Evolutionary conservation across 1,140 invertebrate genomes (phyloP), one percentile per base, ranked within the genome.

Genomic region (Amyelois transitella): DNA sequence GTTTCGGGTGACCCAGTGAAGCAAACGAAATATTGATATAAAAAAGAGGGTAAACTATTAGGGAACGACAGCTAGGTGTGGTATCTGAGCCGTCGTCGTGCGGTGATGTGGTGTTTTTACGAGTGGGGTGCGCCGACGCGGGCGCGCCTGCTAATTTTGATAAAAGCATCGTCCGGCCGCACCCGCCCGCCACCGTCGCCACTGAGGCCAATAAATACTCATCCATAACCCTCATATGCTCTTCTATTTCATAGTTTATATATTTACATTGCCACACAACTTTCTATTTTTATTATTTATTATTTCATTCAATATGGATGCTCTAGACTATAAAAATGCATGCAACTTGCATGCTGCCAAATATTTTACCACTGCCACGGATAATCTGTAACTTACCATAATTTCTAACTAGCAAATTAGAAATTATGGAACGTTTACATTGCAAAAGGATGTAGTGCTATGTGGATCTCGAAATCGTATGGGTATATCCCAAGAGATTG

Each of bases 61-160:
- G 71, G 77, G 75, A 68, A 69, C 70, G 74, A 77, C 72, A 74
- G 65, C 70, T 70, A 81, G 84, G 84, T 84, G 82, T 66, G 84
- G 77, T 74, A 64, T 51, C 58, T 67, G 54, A 72, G 72, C 55
- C 60, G 60, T 74, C 74, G 75, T 71, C 72, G 64, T 69, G 75
- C 70, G 71, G 75, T 71, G 75, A 76, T 80, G 77, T 75, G 72
- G 73, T 78, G 75, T 77, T 87, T 75, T 87, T 87, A 87, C 77
- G 81, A 78, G 60, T 70, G 70, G 81, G 84, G 85, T 76, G 85
- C 74, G 84, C 64, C 74, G 43, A 58, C 71, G 62, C 74, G 79
- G 81, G 79, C 74, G 81, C 79, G 81, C 72, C 81, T 69, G 75
- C 80, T 83, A 84, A 87, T 86, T 87, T 86, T 75, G 82, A 81